Base-by-base conservation (phyloP, 2,113 vertebrate species). In the Phyllopteryx taeniolatus region DNA sequence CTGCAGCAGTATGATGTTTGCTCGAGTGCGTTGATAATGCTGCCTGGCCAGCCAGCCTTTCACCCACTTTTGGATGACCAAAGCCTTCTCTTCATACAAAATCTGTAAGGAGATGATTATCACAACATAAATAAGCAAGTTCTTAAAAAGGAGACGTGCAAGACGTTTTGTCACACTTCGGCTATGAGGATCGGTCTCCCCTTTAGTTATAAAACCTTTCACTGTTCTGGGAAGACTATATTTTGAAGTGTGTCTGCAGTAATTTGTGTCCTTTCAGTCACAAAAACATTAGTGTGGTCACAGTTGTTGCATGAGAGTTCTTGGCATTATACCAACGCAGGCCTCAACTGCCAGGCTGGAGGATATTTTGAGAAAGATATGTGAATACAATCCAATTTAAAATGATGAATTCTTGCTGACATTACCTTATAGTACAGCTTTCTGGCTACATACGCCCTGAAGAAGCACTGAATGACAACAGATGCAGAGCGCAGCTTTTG, bases 1-100 rank as follows among this genome's bases (percentile, higher is more conserved):
- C 91, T 99, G 98, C 82, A 99, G 91, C 83, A 96, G 95, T 31
- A 98, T 64, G 49, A 98, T 72, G 47, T 95, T 94, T 0, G 80
- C 79, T 74, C 94, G 20, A 3, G 89, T 90, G 67, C 90, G 91
- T 56, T 27, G 81, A 85, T 93, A 98, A 61, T 0, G 83, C 79
- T 62, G 77, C 35, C 93, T 93, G 5, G 93, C 94, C 85, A 95
- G 85, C 94, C 94, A 98, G 79, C 96, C 93, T n/a, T 92, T 90
- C 53, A 94, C 86, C 70, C 92, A 90, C 83, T 92, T 95, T 93
- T 99, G 98, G 77, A 99, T 91, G 66, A 97, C 86, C 71, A 93
- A 39, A 0, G 93, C 93, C 79, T 96, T 98, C 84, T 94, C 93
- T 77, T 96, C 94, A 78, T 85, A 93, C 79, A 96, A 87, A 85